Evolutionary conservation across 2,113 vertebrate genomes (phyloP), one percentile per base, ranked within the genome.

Genomic region (Neoarius graeffei): DNA sequence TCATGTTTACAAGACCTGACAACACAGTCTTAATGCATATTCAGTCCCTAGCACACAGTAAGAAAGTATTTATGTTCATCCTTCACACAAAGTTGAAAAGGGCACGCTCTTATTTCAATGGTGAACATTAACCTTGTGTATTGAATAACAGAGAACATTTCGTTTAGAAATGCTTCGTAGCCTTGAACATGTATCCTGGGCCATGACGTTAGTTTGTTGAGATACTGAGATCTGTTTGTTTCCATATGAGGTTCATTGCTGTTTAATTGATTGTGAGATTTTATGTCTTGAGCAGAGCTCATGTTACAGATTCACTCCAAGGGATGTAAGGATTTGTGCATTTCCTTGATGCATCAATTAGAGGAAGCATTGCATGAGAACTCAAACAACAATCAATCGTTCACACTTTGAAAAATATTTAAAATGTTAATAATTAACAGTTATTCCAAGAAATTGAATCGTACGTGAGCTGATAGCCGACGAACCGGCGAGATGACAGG

Each of bases 101-200:
- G 85, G 62, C 52, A 57, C 85, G 52, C 25, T n/a, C 23, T 62
- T 87, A 59, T 42, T 73, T 20, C 79, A 42, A 23, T 4, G 13
- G 76, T 23, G 79, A 76, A 60, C 11, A 30, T 57, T 87, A 59
- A 48, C 79, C 77, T 60, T 27, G 27, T 27, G 52, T 19, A 27
- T 48, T 87, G 54, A 87, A 87, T 67, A 56, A 35, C 52, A 17
- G 11, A 17, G 11, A 59, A 81, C 59, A 15, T 87, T 73, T 73
- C 19, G 60, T 59, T 87, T 71, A 60, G 25, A 27, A 25, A 42
- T 54, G 25, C 42, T 76, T 64, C 74, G 42, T 64, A 23, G 42
- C 48, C 30, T 83, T 5, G 35, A 76, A 62, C 57, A 42, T 60
- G 9, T 87, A 59, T 20, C 14, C 42, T 30, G 20, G 27, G 20